Conservation (phyloP, 2,888 invertebrate species). For the Ophraella communa region DNA sequence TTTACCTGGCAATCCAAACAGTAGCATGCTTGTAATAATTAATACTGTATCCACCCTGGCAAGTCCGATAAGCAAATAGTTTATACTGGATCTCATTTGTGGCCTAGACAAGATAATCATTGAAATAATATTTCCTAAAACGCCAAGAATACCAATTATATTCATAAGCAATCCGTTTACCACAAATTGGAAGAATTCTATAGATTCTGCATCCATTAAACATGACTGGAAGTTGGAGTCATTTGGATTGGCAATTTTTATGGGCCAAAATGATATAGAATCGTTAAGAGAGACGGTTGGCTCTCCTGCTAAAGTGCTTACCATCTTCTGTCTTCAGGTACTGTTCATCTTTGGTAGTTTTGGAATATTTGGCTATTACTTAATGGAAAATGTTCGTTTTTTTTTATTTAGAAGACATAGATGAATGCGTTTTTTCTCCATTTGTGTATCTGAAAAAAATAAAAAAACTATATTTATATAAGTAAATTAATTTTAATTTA, state of each 20-base stretch:
- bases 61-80: conserved; percentile 90
- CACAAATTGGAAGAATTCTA: conserved; percentile 69
- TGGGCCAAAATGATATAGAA: conserved; percentile 11
- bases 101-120: conserved; percentile 90
- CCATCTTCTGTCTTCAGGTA: background rate
- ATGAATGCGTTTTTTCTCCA: background rate
- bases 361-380: background rate
- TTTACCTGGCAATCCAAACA: conserved; percentile 78
- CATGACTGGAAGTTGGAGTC: conserved; percentile 28
- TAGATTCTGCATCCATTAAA: conserved; percentile 22
- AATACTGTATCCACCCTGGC: conserved; percentile 93
- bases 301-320: background rate
- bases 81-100: conserved; percentile 95
- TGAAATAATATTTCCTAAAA: conserved; percentile 88
- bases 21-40: conserved; percentile 82
- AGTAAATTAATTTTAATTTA: too few relatives aligned
- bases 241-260: conserved; percentile 23
- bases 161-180: conserved; percentile 84
- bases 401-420: background rate
- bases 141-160: conserved; percentile 80
- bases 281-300: conserved; percentile 3
- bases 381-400: background rate
- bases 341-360: background rate
- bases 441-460: background rate
- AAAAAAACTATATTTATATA: too few relatives aligned